Percentiles rank a stretch among this genome's conserved stretches.
Conservation (phyloP, 2,113 vertebrate species). For the Zosterops hypoxanthus region DNA sequence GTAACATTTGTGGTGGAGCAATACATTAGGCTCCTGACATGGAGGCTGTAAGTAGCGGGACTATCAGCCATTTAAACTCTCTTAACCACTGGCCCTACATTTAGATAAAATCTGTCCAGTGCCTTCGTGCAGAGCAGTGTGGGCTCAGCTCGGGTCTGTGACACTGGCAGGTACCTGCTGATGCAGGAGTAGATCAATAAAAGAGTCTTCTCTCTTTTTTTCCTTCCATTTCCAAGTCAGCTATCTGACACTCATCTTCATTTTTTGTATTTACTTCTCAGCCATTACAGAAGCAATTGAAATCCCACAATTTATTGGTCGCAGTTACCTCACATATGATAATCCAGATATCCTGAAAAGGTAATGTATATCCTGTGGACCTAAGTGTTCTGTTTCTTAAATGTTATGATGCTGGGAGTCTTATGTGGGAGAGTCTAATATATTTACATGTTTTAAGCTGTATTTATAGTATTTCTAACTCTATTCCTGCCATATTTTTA, state of each 20-base stretch:
- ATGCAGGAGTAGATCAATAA: background rate
- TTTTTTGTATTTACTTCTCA: conserved; percentile 54
- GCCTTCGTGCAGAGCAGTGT: background rate
- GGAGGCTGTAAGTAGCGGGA: background rate
- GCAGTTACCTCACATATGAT: conserved; percentile 93
- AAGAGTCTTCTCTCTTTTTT: background rate
- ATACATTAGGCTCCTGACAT: background rate
- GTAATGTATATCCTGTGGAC: conserved; percentile 55
- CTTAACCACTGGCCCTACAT: background rate
- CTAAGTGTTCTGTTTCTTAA: background rate
- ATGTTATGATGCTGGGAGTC: background rate
- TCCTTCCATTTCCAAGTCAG: background rate
- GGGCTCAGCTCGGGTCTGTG: background rate
- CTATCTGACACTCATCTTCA: background rate
- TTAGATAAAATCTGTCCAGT: background rate
- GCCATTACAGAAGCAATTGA: conserved; percentile 93
- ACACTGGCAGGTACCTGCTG: background rate
- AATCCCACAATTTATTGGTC: conserved; percentile 95
- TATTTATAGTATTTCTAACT: background rate
- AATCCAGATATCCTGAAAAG: conserved; percentile 91
- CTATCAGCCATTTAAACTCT: background rate
- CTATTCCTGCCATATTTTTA: background rate
- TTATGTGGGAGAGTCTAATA: background rate
- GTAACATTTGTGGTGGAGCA: background rate
- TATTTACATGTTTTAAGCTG: background rate